These are phyloP conservation scores for Callyntrura guangdongensis DNA, from an alignment of 2,888 invertebrate genomes.

Conservation along the genomic window DNA sequence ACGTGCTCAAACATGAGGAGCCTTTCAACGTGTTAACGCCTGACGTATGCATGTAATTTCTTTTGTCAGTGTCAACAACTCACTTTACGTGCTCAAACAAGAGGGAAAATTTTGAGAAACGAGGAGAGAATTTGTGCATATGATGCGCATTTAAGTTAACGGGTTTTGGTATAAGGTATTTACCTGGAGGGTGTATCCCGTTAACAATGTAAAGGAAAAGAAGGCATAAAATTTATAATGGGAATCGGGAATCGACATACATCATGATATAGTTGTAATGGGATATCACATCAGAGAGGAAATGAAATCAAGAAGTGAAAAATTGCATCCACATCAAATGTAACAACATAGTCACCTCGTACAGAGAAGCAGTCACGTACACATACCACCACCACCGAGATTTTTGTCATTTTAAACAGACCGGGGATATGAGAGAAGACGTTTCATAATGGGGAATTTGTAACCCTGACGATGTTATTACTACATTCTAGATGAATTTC, in stretches of 20 bases:
- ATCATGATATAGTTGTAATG: constrained; percentile 27
- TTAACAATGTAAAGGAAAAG: not conserved
- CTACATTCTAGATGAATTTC: constrained; percentile 69
- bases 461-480: constrained; percentile 41
- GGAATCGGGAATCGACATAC: constrained; percentile 48
- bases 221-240: constrained; percentile 32
- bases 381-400: constrained; percentile 30
- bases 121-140: not conserved
- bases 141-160: not conserved
- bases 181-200: constrained; percentile 8
- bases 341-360: constrained; percentile 30
- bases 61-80: constrained; percentile 57
- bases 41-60: constrained; percentile 55
- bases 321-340: constrained; percentile 59
- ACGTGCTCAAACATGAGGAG: not conserved
- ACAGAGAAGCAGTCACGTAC: not conserved
- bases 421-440: constrained; percentile 33
- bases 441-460: constrained; percentile 45
- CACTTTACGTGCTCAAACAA: constrained; percentile 25
- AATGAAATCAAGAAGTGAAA: constrained; percentile 64
- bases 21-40: constrained; percentile 34
- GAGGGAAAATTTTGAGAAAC: constrained; percentile 22
- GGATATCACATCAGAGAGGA: constrained; percentile 36
- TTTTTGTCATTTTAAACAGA: constrained; percentile 54
- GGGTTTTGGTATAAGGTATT: constrained; percentile 1